These are phyloP conservation scores for Philopedon plagiatum DNA, from an alignment of 2,888 invertebrate species.

Conservation along the genomic window DNA sequence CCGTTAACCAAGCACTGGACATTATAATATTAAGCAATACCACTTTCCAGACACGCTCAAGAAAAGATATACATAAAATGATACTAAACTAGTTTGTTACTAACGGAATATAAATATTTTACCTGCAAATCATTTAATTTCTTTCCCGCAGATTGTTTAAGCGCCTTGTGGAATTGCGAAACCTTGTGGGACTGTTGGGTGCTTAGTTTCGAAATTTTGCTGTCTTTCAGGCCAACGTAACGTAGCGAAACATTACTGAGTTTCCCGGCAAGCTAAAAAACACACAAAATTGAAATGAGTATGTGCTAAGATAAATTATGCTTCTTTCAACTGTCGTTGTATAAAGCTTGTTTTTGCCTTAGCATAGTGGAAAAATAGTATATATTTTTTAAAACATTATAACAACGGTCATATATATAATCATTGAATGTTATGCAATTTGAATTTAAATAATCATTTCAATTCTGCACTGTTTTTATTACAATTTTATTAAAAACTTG, in stretches of 20 bases:
- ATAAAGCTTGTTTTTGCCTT: too few species aligned
- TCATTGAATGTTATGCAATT: not conserved
- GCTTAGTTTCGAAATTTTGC: constrained; percentile 89
- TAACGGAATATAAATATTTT: constrained; percentile 65
- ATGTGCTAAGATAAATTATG: constrained; percentile 55
- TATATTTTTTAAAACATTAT: not conserved
- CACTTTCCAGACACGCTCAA: too few species aligned
- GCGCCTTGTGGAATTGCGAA: constrained; percentile 94
- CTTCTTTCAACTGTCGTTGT: constrained; percentile 50
- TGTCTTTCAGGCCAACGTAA: constrained; percentile 91
- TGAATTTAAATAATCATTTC: constrained; percentile 56
- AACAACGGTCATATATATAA: not conserved
- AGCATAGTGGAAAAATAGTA: constrained; percentile 6
- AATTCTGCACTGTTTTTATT: constrained; percentile 58
- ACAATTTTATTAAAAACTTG: constrained; percentile 9
- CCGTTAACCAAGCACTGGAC: too few species aligned
- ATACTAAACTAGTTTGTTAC: constrained; percentile 12
- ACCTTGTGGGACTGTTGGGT: constrained; percentile 92
- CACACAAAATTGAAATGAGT: constrained; percentile 61
- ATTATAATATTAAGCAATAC: too few species aligned
- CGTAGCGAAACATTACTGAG: constrained; percentile 79
- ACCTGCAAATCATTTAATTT: constrained; percentile 92
- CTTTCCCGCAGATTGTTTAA: constrained; percentile 88
- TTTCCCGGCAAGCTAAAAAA: constrained; percentile 65
- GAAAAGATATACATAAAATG: too few species aligned